Base-by-base conservation (phyloP, 2,888 invertebrate genomes). In the Cyaniris semiargus region DNA sequence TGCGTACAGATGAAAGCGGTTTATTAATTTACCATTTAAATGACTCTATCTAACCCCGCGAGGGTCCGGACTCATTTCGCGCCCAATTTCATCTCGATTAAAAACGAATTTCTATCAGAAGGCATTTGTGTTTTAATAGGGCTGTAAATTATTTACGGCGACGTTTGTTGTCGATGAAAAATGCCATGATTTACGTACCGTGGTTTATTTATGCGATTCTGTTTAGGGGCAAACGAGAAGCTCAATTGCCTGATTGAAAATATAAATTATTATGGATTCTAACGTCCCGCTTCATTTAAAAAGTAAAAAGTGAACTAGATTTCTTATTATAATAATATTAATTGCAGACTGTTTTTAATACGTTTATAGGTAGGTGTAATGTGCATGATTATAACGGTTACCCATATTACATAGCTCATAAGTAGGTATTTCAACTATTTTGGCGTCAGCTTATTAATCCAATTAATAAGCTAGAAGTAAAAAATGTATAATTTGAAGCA, bases 31-130 rank as follows among this genome's bases (percentile, higher is more conserved):
- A 84, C 85, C 85, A 89, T 88, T 89, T 88, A 89, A 90, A 90
- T 87, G 87, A 88, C 89, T 89, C 87, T 86, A 88, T 89, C 89
- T 84, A 83, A 83, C 83, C 80, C 80, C 81, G 81, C 83, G 87
- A 88, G 90, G 91, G 90, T 84, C 87, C 84, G 85, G 87, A 87
- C 88, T 94, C 91, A 94, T 94, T 94, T 93, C 93, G 91, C 94
- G 94, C 94, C 92, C 93, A 94, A 94, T 94, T 94, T 91, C 87
- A 89, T 88, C 88, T 90, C 91, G 91, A 94, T 94, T 94, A 94
- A 93, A 93, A 93, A 91, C 90, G 88, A 92, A 93, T 92, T 92
- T 92, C 90, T 90, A 89, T 91, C 88, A 91, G 89, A 90, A 89
- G 90, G 91, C 91, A 90, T 89, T 88, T 86, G 86, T 86, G 88